phyloP scores from a whole-genome alignment of 2,797 vertebrate genomes.

The Acanthurus lineatus region DNA sequence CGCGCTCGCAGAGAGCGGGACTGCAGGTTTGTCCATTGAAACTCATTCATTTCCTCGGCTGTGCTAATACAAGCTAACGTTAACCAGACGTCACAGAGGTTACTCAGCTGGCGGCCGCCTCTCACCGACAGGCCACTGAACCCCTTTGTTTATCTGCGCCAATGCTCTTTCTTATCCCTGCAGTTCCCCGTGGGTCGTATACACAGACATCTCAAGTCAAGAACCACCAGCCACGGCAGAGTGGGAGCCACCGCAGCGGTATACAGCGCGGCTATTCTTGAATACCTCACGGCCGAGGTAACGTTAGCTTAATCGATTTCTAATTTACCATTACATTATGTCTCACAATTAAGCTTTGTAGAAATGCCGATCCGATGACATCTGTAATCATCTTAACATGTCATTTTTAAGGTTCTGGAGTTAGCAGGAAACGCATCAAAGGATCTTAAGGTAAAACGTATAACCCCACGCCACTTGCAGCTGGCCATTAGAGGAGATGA shows the following conservation, averaged over 20 bases:
- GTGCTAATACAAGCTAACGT: constrained; percentile 34
- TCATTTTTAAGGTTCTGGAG: constrained; percentile 81
- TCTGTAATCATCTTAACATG: accelerated
- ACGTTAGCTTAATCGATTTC: accelerated
- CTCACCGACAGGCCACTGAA: neutral
- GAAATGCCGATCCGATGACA: neutral
- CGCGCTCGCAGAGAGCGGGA: constrained; percentile 96
- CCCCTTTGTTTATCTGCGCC: neutral
- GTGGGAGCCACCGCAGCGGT: constrained; percentile 89
- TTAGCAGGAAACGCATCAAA: constrained; percentile 89
- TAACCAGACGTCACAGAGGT: constrained; percentile 19
- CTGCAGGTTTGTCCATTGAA: constrained; percentile 88
- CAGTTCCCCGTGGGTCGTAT: constrained; percentile 89
- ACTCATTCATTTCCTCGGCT: constrained; percentile 48
- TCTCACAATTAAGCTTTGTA: accelerated
- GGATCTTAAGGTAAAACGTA: constrained; percentile 89
- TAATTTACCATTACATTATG: accelerated
- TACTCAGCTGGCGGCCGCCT: constrained; percentile 5
- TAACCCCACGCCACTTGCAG: constrained; percentile 89
- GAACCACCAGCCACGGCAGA: constrained; percentile 88
- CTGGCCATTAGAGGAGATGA: constrained; percentile 89
- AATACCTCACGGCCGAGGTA: constrained; percentile 97
- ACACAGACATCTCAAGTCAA: constrained; percentile 88
- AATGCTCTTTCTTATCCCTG: neutral
- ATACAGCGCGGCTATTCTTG: constrained; percentile 88